phyloP scores from a whole-genome alignment of 2,888 invertebrate genomes.

The Eilema sororculum region DNA sequence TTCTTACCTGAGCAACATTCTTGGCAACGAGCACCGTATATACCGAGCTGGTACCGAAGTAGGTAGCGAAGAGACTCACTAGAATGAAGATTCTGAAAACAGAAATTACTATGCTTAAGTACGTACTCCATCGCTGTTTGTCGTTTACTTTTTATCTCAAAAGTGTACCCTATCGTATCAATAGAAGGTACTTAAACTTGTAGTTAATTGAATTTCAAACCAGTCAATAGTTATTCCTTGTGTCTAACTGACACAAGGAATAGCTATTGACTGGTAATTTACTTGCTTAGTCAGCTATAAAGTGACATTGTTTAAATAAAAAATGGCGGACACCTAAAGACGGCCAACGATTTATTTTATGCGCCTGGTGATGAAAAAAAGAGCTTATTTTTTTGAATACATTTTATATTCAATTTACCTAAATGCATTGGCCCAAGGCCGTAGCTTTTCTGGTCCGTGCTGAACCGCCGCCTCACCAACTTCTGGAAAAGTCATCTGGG shows the following conservation, averaged over 20 bases:
- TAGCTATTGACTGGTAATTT: too few species aligned
- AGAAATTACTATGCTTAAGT: background rate
- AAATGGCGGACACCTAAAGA: too few species aligned
- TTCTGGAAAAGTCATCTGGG: conserved; percentile 94
- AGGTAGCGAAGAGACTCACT: conserved; percentile 94
- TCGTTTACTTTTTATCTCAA: too few species aligned
- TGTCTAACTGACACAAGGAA: too few species aligned
- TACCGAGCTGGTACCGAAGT: conserved; percentile 98
- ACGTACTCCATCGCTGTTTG: too few species aligned
- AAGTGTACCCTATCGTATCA: too few species aligned
- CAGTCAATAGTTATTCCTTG: too few species aligned
- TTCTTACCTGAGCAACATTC: conserved; percentile 90
- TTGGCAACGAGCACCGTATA: conserved; percentile 97
- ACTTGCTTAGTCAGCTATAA: too few species aligned
- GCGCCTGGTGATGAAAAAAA: too few species aligned
- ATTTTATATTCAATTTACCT: conserved; percentile 81
- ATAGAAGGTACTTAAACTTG: too few species aligned
- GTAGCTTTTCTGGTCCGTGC: conserved; percentile 91
- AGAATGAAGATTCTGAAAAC: conserved; percentile 89
- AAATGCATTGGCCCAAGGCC: conserved; percentile 88
- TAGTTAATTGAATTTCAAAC: too few species aligned
- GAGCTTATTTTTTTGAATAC: background rate
- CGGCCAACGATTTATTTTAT: background rate
- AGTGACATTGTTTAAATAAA: too few species aligned
- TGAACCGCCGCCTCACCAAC: conserved; percentile 93